phyloP scores from a whole-genome alignment of 2,113 vertebrate species.

The Ariopsis seemanni region DNA sequence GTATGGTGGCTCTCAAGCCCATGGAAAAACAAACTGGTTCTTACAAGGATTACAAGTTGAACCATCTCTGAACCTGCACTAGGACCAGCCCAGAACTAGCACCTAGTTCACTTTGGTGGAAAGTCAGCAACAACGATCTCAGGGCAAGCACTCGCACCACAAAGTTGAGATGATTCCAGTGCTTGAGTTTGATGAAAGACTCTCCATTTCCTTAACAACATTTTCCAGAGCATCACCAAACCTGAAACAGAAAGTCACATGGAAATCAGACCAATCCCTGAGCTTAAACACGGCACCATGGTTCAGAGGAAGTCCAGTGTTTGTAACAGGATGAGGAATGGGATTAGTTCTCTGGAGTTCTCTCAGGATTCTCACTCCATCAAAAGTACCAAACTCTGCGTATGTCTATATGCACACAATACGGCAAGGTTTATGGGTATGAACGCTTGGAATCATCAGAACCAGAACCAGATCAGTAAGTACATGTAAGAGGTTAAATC shows the following conservation, averaged over 20 bases:
- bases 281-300: background rate
- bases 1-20: no score
- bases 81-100: no score
- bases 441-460: background rate
- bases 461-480: background rate
- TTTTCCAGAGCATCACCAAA: background rate
- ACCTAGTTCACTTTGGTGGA: no score
- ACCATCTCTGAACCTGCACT: no score
- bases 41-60: no score
- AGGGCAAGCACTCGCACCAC: background rate
- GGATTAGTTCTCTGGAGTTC: background rate
- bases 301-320: background rate
- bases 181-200: background rate
- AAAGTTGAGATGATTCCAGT: background rate
- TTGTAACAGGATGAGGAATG: no score
- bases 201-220: background rate
- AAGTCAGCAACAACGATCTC: no score
- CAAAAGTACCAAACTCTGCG: background rate
- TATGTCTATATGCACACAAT: background rate
- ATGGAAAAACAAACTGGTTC: no score
- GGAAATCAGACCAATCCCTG: background rate
- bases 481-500: background rate
- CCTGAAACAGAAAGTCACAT: background rate
- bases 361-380: background rate
- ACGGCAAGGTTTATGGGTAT: background rate